Evolutionary conservation across 2,888 invertebrate species (phyloP).

Genomic region (Rhaphigaster nebulosa): DNA sequence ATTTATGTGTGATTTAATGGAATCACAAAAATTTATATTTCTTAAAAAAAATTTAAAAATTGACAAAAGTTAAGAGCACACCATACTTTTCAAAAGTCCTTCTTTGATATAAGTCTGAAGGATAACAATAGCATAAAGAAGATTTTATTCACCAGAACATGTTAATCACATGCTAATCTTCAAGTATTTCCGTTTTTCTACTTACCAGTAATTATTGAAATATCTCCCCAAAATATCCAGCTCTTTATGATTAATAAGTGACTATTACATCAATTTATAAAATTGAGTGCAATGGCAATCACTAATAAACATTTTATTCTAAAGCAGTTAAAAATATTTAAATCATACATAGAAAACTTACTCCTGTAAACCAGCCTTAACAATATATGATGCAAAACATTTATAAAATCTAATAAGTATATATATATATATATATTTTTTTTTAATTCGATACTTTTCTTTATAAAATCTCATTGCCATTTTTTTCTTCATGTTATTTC

Average conservation of each 20-base stretch:
- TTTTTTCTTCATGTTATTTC: too few relatives aligned
- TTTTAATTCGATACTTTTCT: not conserved
- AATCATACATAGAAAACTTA: not conserved
- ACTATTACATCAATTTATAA: not conserved
- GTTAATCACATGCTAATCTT: slow-evolving; percentile 43
- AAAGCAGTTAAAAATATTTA: not conserved
- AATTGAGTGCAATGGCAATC: not conserved
- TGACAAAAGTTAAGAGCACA: slow-evolving; percentile 33
- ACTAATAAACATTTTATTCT: not conserved
- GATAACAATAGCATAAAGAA: not conserved
- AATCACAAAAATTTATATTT: not conserved
- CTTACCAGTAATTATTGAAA: slow-evolving; percentile 28
- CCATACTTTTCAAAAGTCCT: slow-evolving; percentile 12
- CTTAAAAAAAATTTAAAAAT: slow-evolving; percentile 20
- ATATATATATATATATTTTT: too few relatives aligned
- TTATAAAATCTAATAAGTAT: too few relatives aligned
- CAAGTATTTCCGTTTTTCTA: not conserved
- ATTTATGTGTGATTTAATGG: not conserved
- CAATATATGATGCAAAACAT: too few relatives aligned
- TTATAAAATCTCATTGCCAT: not conserved
- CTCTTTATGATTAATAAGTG: not conserved
- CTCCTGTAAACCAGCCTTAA: not conserved
- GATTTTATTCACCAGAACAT: slow-evolving; percentile 13
- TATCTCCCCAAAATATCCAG: not conserved
- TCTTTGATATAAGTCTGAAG: slow-evolving; percentile 22